Evolutionary conservation across 2,888 invertebrate genomes (phyloP), one percentile per base, ranked within the genome.

Genomic region (Pseudoips prasinana): DNA sequence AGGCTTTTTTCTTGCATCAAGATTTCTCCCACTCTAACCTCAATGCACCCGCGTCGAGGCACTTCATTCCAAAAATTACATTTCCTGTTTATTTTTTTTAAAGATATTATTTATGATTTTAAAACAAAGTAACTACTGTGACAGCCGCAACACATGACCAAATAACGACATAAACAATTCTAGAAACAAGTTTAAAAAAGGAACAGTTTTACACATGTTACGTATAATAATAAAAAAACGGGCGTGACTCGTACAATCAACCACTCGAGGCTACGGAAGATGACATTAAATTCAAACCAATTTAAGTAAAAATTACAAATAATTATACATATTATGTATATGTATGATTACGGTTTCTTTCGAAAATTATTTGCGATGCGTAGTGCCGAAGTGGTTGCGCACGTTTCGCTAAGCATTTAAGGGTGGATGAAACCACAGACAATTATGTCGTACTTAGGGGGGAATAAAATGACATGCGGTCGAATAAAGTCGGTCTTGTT

Each of bases 351-450:
- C 39, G 43, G 58, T 63, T 65, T 64, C 67, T 70, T 68, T 65
- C 64, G 48, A 47, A 51, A 67, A 67, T 74, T 70, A 66, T 73
- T 73, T 60, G 66, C 65, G 51, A 67, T 59, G 57, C 51, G 56
- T 65, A 51, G 50, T 59, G 65, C 59, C 59, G 62, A 67, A 61
- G 46, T 48, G 33, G 29, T 35, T 38, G 46, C 40, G 56, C 67
- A 64, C 64, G 61, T 68, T 73, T 68, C 58, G 64, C 63, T 65
- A 70, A 69, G 73, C 60, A 73, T 74, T 76, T 71, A 71, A 66
- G 71, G 70, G 70, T 63, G 63, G 62, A 56, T 47, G 42, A 49
- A 58, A 82, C 82, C 82, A 63, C 81, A 82, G 46, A 54, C 72
- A 68, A 80, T 82, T 79, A 76, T 47, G 43, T 43, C 39, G 66